Conservation (phyloP, 2,797 vertebrate species). For the Staurois parvus region DNA sequence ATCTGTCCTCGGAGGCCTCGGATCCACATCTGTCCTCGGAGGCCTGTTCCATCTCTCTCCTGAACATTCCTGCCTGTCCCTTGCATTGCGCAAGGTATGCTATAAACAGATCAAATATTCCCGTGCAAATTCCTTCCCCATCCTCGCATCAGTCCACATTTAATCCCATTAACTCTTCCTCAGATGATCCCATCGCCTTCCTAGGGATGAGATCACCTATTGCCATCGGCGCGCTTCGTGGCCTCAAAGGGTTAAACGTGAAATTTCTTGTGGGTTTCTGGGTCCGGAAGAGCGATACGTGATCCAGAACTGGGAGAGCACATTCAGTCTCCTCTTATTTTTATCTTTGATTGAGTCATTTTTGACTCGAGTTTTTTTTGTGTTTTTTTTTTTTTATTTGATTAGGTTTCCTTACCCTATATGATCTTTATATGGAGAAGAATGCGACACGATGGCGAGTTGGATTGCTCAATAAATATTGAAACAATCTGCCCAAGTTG, state of each 20-base stretch:
- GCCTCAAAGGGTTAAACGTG: slow-evolving; percentile 12
- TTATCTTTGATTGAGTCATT: slow-evolving; percentile 10
- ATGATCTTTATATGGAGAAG: not conserved
- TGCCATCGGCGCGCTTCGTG: not conserved
- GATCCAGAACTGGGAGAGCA: slow-evolving; percentile 1
- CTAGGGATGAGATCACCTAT: slow-evolving; percentile 23
- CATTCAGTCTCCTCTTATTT: slow-evolving; percentile 13
- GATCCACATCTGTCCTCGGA: slow-evolving; percentile 57
- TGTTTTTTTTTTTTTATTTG: not conserved
- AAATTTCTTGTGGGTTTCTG: slow-evolving; percentile 29
- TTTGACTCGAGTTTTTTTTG: not conserved
- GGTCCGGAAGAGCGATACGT: not conserved
- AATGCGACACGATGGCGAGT: not conserved
- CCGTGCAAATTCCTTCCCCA: slow-evolving; percentile 51
- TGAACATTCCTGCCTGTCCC: slow-evolving; percentile 57
- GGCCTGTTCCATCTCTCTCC: slow-evolving; percentile 52
- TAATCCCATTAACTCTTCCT: slow-evolving; percentile 44
- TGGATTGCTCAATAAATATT: not conserved
- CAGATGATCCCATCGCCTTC: not conserved
- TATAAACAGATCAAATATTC: slow-evolving; percentile 59
- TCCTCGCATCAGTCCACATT: slow-evolving; percentile 48
- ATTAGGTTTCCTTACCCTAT: not conserved
- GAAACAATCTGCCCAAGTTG: not conserved
- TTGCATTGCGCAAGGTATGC: slow-evolving; percentile 60
- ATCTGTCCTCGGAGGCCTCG: slow-evolving; percentile 51